Percentiles rank a stretch among this genome's conserved stretches.
These are phyloP conservation scores for Rhyacichthys aspro DNA, from an alignment of 2,797 vertebrate species.

Conservation along the genomic window DNA sequence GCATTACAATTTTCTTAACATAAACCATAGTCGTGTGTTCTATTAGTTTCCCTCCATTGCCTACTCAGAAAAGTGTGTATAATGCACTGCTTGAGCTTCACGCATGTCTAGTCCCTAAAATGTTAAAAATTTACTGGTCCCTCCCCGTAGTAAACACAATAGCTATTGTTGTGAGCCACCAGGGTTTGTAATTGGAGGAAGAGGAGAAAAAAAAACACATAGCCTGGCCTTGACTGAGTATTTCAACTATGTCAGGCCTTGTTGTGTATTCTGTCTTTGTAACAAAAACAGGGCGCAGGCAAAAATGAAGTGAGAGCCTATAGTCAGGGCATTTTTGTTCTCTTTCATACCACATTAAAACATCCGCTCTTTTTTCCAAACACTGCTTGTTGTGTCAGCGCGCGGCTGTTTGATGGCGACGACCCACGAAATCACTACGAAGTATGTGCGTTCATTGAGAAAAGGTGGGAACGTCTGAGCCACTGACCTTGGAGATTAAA, in stretches of 20 bases:
- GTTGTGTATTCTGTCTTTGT: constrained; percentile 49
- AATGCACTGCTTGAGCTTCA: constrained; percentile 2
- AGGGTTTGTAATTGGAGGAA: constrained; percentile 64
- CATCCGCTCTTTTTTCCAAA: constrained; percentile 39
- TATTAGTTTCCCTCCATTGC: neutral
- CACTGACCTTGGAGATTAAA: constrained; percentile 57
- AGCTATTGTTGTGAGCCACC: constrained; percentile 60
- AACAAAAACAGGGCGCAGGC: constrained; percentile 58
- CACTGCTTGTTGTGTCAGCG: constrained; percentile 5
- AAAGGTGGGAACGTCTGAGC: constrained; percentile 20
- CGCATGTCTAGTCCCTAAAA: constrained; percentile 33
- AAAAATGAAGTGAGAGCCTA: constrained; percentile 58
- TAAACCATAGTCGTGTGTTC: neutral
- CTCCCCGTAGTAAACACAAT: constrained; percentile 64
- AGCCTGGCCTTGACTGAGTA: constrained; percentile 60
- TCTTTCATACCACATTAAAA: constrained; percentile 48
- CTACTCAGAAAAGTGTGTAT: neutral
- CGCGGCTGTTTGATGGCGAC: constrained; percentile 21
- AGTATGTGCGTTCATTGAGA: constrained; percentile 21
- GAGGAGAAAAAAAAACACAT: constrained; percentile 36
- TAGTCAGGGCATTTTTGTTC: constrained; percentile 21
- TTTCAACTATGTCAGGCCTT: constrained; percentile 51
- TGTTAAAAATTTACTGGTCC: constrained; percentile 48
- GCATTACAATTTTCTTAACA: neutral
- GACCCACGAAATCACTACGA: constrained; percentile 4